These are phyloP conservation scores for Drosophila pseudoobscura DNA, from an alignment of 1,140 invertebrate genomes.

Conservation along the genomic window DNA sequence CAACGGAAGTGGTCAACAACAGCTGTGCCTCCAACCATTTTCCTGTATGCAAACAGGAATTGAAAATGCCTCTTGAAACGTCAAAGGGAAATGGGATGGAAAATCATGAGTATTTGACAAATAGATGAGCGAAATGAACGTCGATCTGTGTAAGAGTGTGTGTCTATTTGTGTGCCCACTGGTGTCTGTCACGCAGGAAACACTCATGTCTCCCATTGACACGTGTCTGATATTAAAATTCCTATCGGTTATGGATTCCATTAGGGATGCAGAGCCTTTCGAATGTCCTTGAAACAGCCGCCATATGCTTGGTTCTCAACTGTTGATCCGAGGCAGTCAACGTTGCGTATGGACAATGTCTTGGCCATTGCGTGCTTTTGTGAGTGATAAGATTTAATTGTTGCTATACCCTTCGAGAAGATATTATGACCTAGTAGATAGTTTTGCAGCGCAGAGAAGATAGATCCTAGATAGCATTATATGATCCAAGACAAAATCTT, in stretches of 20 bases:
- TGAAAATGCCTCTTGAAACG: slow-evolving; percentile 39
- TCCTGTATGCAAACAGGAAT: slow-evolving; percentile 19
- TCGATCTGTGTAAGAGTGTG: neutral
- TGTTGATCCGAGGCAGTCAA: slow-evolving; percentile 30
- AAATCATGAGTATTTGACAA: slow-evolving; percentile 29
- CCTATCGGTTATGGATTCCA: slow-evolving; percentile 17
- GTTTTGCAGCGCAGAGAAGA: too few relatives aligned
- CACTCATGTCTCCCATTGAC: slow-evolving; percentile 20
- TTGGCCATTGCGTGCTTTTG: slow-evolving; percentile 27
- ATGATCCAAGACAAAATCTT: too few relatives aligned
- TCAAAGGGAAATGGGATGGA: slow-evolving; percentile 32
- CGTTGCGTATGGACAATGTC: slow-evolving; percentile 57
- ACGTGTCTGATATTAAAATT: slow-evolving; percentile 48
- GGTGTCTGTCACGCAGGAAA: neutral
- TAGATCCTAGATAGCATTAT: too few relatives aligned
- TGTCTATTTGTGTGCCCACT: neutral
- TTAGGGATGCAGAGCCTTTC: neutral
- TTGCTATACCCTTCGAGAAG: too few relatives aligned
- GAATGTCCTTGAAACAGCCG: slow-evolving; percentile 18
- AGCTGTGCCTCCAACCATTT: slow-evolving; percentile 25
- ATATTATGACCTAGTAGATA: too few relatives aligned
- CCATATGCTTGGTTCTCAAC: slow-evolving; percentile 48
- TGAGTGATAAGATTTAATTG: too few relatives aligned
- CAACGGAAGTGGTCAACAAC: slow-evolving; percentile 61
- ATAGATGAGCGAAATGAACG: slow-evolving; percentile 36